Evolutionary conservation across 2,797 vertebrate species (phyloP), one percentile per base, ranked within the genome.

Genomic region (Anomalospiza imberbis): DNA sequence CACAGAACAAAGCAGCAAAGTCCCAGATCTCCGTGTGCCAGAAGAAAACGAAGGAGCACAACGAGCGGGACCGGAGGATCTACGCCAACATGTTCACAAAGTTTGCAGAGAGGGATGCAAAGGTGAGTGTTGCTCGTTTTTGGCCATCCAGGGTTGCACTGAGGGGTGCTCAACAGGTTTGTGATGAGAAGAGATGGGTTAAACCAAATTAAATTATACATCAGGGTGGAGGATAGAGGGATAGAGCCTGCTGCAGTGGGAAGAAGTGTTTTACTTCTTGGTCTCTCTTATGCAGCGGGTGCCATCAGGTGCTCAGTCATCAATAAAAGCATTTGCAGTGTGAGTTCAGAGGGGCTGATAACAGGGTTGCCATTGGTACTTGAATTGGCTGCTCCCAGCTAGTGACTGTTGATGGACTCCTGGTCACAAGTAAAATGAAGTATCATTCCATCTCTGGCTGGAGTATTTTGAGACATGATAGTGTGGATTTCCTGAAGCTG

Each of bases 71-170:
- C 98, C 98, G 99, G 93, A 98, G 89, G 97, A 99, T 97, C 91
- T 99, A 99, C 0, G 99, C 99, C 97, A 99, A 99, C 98, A 99
- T 99, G 99, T 99, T 99, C 97, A 97, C 99, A 84, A 99, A 99
- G 96, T 99, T 99, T 81, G 99, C 99, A 1, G 99, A 99, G 94
- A 98, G 96, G 81, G 99, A 99, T 2, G 98, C 98, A 21, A 99
- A 99, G 99, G 99, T 99, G 88, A 2, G 94, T 50, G 25, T 2
- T 26, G n/a, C 16, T 38, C 6, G 0, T 3, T 36, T 68, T 19
- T 61, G 62, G 26, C 51, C 62, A 2, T 5, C 25, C 22, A 17
- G 45, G 44, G 25, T 18, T 36, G 34, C 0, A 1, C 20, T 72
- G 58, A 24, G 51, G 68, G 78, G 21, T 60, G 15, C 63, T 40